Evolutionary conservation across 2,797 vertebrate genomes (phyloP), one percentile per base, ranked within the genome.

Genomic region (Avahi laniger): DNA sequence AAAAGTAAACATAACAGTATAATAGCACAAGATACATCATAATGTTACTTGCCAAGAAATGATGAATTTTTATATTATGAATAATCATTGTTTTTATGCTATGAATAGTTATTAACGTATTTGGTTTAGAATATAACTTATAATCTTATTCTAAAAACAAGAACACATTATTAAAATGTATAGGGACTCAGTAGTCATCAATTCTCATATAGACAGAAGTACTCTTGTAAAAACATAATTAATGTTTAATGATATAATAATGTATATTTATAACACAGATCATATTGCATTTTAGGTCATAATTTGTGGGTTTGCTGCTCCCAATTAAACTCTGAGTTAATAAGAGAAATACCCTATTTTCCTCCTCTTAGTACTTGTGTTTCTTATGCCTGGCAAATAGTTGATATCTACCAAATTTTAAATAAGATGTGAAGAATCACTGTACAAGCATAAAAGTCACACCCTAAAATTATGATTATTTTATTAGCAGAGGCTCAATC

Each of bases 81-180:
- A 87, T 65, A 65, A 78, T 67, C 33, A 85, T 54, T 72, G 52
- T 41, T 93, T 73, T 89, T 73, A 81, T 50, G 2, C 61, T 86
- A 59, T n/a, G 12, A 81, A 10, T 61, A 75, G 10, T 76, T 79
- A 76, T 69, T 78, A 75, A 63, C 26, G 13, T 59, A 81, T 89
- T 86, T 91, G 20, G 73, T 80, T 92, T 78, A 92, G 38, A 95
- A 88, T n/a, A 88, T 52, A 83, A 79, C 10, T 81, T 84, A 81
- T 2, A 72, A n/a, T 72, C 6, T 93, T 80, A 70, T 63, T 75
- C 30, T 75, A 91, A 93, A 96, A 43, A 17, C 10, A 97, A 87
- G 20, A 33, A 70, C 6, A 94, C 6, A 67, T 85, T 89, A 61
- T 43, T 73, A 38, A 84, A 35, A 12, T 50, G 8, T 87, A 4